Percentiles rank a stretch among this genome's conserved stretches.
These are phyloP conservation scores for Hestina assimilis DNA, from an alignment of 1,140 invertebrate species.

Conservation along the genomic window DNA sequence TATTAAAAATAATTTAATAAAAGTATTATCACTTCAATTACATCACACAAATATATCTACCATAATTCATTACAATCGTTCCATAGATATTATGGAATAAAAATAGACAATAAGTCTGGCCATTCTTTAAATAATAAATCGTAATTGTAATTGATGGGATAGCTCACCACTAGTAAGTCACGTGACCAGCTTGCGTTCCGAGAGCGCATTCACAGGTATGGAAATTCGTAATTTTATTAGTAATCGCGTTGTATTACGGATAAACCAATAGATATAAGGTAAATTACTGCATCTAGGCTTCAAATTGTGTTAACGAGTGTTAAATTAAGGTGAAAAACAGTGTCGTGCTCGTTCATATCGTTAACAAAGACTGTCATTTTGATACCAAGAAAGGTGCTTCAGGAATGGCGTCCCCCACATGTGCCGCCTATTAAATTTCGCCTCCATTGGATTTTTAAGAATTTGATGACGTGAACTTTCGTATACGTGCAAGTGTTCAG, in stretches of 20 bases:
- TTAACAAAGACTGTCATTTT: constrained; percentile 75
- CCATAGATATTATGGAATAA: constrained; percentile 25
- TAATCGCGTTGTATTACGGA: constrained; percentile 68
- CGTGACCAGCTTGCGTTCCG: constrained; percentile 78
- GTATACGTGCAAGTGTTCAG: constrained; percentile 42
- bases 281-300: constrained; percentile 42
- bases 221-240: constrained; percentile 74
- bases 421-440: constrained; percentile 74
- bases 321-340: constrained; percentile 50
- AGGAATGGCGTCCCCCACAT: constrained; percentile 79
- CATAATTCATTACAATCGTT: neutral
- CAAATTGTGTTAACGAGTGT: constrained; percentile 52
- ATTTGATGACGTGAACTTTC: constrained; percentile 65
- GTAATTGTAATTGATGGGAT: constrained; percentile 23
- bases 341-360: constrained; percentile 63
- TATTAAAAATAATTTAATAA: too few relatives aligned
- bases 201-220: constrained; percentile 79
- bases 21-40: too few relatives aligned
- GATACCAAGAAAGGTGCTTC: constrained; percentile 77
- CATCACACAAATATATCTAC: neutral
- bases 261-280: constrained; percentile 65
- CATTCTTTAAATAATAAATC: constrained; percentile 42
- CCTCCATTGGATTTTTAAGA: constrained; percentile 51
- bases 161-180: constrained; percentile 65
- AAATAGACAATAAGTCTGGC: constrained; percentile 42